phyloP scores from a whole-genome alignment of 2,888 invertebrate species.

The Spodoptera littoralis region DNA sequence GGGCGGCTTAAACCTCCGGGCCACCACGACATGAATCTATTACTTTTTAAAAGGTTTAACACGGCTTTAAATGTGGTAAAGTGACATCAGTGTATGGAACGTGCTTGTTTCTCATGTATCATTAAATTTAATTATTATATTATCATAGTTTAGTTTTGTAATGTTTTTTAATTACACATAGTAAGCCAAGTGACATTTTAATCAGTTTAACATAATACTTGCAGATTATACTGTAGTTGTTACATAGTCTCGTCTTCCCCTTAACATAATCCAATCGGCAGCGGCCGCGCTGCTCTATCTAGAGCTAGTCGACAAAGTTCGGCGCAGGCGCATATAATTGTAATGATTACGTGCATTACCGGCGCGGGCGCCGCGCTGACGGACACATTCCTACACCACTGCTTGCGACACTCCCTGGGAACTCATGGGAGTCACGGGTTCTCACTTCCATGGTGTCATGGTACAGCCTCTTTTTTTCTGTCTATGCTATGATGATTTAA shows the following conservation, averaged over 20 bases:
- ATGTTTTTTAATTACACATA: no score
- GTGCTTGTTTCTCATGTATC: no score
- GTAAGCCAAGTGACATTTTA: no score
- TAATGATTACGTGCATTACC: constrained; percentile 54
- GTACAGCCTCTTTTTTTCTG: background rate
- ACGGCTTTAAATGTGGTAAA: no score
- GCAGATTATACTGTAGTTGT: background rate
- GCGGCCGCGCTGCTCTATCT: constrained; percentile 17
- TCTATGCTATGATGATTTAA: no score
- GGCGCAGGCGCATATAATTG: constrained; percentile 56
- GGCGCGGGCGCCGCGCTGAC: constrained; percentile 48
- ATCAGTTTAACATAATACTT: no score
- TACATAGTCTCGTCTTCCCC: constrained; percentile 11
- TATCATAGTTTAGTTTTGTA: no score
- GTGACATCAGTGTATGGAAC: no score
- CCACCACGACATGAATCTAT: no score
- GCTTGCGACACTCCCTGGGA: constrained; percentile 46
- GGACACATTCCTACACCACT: constrained; percentile 54
- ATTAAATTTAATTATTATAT: no score
- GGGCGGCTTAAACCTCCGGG: no score
- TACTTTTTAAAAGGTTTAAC: no score
- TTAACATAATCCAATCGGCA: constrained; percentile 43
- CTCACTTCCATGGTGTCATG: constrained; percentile 17
- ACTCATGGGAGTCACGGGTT: constrained; percentile 12
- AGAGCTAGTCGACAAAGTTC: constrained; percentile 34